phyloP scores from a whole-genome alignment of 1,140 invertebrate genomes.

The Drosophila mojavensis region DNA sequence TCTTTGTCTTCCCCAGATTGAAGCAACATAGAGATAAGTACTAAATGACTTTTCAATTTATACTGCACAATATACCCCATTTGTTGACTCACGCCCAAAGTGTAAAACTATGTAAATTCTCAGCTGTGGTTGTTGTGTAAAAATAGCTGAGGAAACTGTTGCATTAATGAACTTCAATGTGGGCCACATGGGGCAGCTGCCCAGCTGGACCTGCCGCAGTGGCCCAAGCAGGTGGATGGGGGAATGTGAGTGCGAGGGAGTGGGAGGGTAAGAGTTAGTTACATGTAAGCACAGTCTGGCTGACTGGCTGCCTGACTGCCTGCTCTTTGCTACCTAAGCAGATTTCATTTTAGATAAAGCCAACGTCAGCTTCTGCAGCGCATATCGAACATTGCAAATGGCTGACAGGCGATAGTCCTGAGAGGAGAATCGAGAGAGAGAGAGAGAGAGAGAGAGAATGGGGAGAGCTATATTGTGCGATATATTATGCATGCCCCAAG shows the following conservation, averaged over 20 bases:
- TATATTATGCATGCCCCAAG: slow-evolving; percentile 44
- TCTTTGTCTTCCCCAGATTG: too few species aligned
- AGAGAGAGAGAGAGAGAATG: not conserved
- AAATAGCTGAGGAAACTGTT: slow-evolving; percentile 55
- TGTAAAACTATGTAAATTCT: not conserved
- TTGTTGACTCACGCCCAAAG: not conserved
- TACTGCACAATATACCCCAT: not conserved
- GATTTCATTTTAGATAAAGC: slow-evolving; percentile 79
- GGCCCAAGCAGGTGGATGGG: not conserved
- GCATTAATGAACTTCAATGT: slow-evolving; percentile 71
- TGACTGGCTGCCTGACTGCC: not conserved
- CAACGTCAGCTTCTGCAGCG: slow-evolving; percentile 62
- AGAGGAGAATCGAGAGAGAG: not conserved
- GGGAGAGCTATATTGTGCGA: slow-evolving; percentile 14
- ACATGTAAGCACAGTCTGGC: not conserved
- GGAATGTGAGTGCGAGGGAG: not conserved
- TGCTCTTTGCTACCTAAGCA: slow-evolving; percentile 63
- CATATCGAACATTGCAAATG: slow-evolving; percentile 57
- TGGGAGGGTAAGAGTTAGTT: not conserved
- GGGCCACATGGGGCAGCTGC: slow-evolving; percentile 46
- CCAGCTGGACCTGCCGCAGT: slow-evolving; percentile 21
- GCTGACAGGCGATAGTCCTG: slow-evolving; percentile 44
- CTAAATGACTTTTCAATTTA: too few species aligned
- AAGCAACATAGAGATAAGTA: too few species aligned
- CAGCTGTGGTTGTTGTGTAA: slow-evolving; percentile 21